Evolutionary conservation across 2,797 vertebrate genomes (phyloP).

Genomic region (Somateria mollissima): DNA sequence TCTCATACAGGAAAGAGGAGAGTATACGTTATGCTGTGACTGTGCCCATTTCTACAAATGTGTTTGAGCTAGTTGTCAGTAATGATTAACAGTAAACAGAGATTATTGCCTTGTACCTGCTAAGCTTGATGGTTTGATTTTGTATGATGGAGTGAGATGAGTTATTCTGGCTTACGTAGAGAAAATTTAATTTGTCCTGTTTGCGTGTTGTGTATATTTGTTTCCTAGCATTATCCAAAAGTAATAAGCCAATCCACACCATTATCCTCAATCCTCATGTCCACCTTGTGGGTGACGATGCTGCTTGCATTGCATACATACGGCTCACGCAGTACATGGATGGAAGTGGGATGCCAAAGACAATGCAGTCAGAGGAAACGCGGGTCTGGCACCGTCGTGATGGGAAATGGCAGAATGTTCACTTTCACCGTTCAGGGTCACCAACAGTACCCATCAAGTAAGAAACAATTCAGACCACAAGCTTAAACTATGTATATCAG

Average conservation of each 20-base stretch:
- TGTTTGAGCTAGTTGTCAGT: background rate
- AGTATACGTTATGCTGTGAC: background rate
- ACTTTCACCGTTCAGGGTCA: conserved; percentile 96
- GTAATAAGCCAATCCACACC: conserved; percentile 91
- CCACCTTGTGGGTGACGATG: conserved; percentile 95
- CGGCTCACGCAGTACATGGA: conserved; percentile 97
- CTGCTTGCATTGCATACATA: conserved; percentile 95
- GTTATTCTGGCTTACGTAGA: background rate
- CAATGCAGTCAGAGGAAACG: conserved; percentile 96
- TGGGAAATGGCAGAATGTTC: conserved; percentile 97
- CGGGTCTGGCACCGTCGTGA: conserved; percentile 98
- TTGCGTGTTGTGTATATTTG: background rate
- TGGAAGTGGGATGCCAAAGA: conserved; percentile 87
- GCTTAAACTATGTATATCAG: background rate
- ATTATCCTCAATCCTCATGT: conserved; percentile 97
- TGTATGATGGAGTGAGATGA: fast-evolving
- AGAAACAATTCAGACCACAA: conserved; percentile 42
- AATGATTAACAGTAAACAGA: background rate
- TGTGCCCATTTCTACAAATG: background rate
- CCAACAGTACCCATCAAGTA: conserved; percentile 93
- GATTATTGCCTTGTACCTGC: background rate
- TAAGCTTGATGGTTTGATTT: background rate
- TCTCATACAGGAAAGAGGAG: background rate
- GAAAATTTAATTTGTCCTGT: background rate
- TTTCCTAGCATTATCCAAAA: conserved; percentile 88